Percentiles rank a stretch among this genome's conserved stretches.
Evolutionary conservation across 2,797 vertebrate species (phyloP).

Genomic region (Denticeps clupeoides): DNA sequence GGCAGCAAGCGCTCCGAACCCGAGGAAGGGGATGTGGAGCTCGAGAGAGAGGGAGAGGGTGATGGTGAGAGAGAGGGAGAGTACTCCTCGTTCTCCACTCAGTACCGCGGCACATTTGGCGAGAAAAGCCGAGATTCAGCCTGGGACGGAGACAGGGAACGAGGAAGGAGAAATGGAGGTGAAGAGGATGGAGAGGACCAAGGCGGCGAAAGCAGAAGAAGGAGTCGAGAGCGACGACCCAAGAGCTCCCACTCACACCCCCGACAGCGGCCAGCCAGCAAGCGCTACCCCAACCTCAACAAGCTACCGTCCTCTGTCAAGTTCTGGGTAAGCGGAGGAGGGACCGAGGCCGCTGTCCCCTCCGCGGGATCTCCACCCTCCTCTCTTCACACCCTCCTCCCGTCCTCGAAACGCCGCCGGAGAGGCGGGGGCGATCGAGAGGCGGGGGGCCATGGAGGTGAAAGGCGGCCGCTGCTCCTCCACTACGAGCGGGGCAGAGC

Average conservation of each 20-base stretch:
- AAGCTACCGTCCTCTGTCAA: slow-evolving; percentile 68
- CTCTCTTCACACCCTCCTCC: slow-evolving; percentile 56
- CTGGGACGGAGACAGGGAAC: slow-evolving; percentile 61
- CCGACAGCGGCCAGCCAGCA: slow-evolving; percentile 46
- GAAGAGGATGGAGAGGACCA: slow-evolving; percentile 47
- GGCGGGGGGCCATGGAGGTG: slow-evolving; percentile 47
- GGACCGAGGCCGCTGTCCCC: slow-evolving; percentile 29
- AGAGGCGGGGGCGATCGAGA: slow-evolving; percentile 54
- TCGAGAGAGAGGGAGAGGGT: slow-evolving; percentile 54
- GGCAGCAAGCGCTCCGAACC: slow-evolving; percentile 58
- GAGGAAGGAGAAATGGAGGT: slow-evolving; percentile 40
- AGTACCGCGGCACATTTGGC: slow-evolving; percentile 56
- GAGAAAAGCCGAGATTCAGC: slow-evolving; percentile 55
- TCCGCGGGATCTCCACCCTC: slow-evolving; percentile 45
- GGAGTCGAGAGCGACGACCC: slow-evolving; percentile 50
- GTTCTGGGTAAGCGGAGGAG: slow-evolving; percentile 58
- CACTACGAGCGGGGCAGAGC: slow-evolving; percentile 62
- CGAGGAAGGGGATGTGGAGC: slow-evolving; percentile 61
- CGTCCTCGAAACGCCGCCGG: slow-evolving; percentile 53
- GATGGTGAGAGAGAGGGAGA: slow-evolving; percentile 58
- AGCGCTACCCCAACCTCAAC: slow-evolving; percentile 63
- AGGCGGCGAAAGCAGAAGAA: slow-evolving; percentile 54
- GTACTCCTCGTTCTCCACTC: slow-evolving; percentile 59
- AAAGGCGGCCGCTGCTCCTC: slow-evolving; percentile 60
- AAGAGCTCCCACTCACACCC: slow-evolving; percentile 51